Conservation (phyloP, 1,140 invertebrate genomes). For the Macrocentrus cingulum region DNA sequence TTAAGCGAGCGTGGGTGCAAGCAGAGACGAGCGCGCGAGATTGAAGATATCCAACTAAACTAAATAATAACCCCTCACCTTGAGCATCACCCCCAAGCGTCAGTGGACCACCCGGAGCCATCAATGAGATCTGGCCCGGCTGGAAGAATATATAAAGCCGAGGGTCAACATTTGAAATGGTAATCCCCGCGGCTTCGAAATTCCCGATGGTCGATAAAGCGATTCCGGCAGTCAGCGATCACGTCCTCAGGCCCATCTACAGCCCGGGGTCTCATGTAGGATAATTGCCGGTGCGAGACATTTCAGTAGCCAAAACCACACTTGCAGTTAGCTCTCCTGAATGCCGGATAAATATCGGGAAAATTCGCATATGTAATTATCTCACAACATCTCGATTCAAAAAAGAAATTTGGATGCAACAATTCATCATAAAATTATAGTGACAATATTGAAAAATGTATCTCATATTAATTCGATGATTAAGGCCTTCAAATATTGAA, state of each 20-base stretch:
- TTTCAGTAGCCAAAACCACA: conserved; percentile 13
- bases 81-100: conserved; percentile 30
- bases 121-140: conserved; percentile 31
- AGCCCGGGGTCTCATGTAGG: conserved; percentile 18
- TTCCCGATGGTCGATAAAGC: conserved; percentile 48
- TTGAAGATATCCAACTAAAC: conserved; percentile 52
- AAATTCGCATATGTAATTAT: no score
- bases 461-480: no score
- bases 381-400: no score
- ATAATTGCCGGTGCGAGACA: conserved; percentile 19
- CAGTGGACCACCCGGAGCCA: conserved; percentile 54
- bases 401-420: no score
- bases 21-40: conserved; percentile 56
- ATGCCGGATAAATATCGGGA: no score
- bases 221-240: conserved; percentile 39
- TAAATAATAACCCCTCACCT: conserved; percentile 55
- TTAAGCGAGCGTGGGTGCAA: conserved; percentile 27
- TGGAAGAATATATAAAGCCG: not conserved
- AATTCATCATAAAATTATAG: no score
- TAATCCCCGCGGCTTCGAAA: conserved; percentile 44
- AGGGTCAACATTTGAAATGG: conserved; percentile 49
- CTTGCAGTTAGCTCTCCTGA: not conserved
- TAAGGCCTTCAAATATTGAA: no score
- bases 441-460: no score
- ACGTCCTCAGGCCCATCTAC: conserved; percentile 10